A percentile compares a stretch with the other conserved stretches of the same genome.
Evolutionary conservation across 2,888 invertebrate species (phyloP).

Genomic region (Ephialtes manifestator): DNA sequence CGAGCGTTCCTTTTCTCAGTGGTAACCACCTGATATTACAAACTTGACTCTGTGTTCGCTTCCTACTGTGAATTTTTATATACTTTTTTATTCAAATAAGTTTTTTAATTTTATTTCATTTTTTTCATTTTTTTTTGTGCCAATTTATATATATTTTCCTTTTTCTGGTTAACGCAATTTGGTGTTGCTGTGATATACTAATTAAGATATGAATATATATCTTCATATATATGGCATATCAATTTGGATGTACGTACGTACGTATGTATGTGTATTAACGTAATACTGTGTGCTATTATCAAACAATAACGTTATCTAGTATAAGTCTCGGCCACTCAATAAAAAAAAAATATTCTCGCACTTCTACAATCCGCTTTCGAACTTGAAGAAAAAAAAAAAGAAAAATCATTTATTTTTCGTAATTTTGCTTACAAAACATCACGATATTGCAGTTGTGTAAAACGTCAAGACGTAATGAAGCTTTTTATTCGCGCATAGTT

Average conservation of each 20-base stretch:
- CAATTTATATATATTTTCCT: conserved; percentile 70
- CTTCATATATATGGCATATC: conserved; percentile 62
- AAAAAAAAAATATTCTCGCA: conserved; percentile 62
- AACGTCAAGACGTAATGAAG: not conserved
- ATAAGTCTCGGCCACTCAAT: conserved; percentile 57
- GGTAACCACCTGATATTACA: conserved; percentile 58
- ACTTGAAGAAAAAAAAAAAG: conserved; percentile 16
- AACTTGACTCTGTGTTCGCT: conserved; percentile 68
- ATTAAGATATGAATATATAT: conserved; percentile 72
- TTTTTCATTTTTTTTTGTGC: conserved; percentile 46
- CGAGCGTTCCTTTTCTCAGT: conserved; percentile 66
- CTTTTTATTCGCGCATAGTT: conserved; percentile 18
- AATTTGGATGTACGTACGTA: conserved; percentile 72
- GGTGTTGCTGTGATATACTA: conserved; percentile 81
- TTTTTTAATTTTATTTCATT: conserved; percentile 40
- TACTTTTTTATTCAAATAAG: conserved; percentile 64
- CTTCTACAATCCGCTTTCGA: conserved; percentile 61
- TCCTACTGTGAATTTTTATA: conserved; percentile 68
- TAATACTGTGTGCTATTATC: conserved; percentile 74
- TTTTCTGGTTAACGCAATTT: conserved; percentile 82
- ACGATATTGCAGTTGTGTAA: conserved; percentile 29
- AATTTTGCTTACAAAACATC: conserved; percentile 23
- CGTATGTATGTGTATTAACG: conserved; percentile 75
- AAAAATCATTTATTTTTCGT: not conserved
- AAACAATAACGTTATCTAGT: conserved; percentile 68